Base-by-base conservation (phyloP, 2,113 vertebrate genomes). In the Macrotis lagotis region DNA sequence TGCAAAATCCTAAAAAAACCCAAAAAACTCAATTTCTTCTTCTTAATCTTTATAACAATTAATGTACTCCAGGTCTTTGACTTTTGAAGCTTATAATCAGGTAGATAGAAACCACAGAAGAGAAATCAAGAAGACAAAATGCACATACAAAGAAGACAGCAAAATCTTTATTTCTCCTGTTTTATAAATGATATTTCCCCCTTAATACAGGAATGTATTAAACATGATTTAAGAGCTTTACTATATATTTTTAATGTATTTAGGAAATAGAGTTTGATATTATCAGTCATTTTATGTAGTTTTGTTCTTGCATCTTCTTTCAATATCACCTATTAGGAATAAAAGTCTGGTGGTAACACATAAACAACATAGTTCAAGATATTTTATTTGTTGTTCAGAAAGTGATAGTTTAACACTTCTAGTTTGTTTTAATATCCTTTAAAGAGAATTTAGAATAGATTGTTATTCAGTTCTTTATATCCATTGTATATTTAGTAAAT, bases 391-490 rank as follows among this genome's bases (percentile, higher is more conserved):
- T 50, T 96, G 49, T 89, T 53, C 93, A 83, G 90, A n/a, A 91
- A 94, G 31, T 53, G 25, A 53, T 25, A 26, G 26, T 25, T 53
- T 51, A 51, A 51, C 51, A 51, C 14, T 51, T 51, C 26, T n/a
- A 52, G 83, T 95, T 96, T 95, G 47, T 95, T 0, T 95, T 89
- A 92, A 50, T 48, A 10, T 47, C 50, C 8, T 92, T 25, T 95
- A 44, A 92, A 26, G 92, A 96, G 55, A 94, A 51, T 92, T 49
- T 93, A 92, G 96, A 96, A 25, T 93, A 94, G n/a, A 94, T 55
- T 50, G 49, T 96, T 74, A 90, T 94, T 94, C 89, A 91, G 51
- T 93, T 31, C 49, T 1, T 4, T 52, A 8, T 93, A 91, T 83
- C 49, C 14, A 6, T 4, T 96, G 8, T 95, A 25, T 96, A 11